Evolutionary conservation across 2,888 invertebrate genomes (phyloP), one percentile per base, ranked within the genome.

Genomic region (Chrysomela aeneicollis): DNA sequence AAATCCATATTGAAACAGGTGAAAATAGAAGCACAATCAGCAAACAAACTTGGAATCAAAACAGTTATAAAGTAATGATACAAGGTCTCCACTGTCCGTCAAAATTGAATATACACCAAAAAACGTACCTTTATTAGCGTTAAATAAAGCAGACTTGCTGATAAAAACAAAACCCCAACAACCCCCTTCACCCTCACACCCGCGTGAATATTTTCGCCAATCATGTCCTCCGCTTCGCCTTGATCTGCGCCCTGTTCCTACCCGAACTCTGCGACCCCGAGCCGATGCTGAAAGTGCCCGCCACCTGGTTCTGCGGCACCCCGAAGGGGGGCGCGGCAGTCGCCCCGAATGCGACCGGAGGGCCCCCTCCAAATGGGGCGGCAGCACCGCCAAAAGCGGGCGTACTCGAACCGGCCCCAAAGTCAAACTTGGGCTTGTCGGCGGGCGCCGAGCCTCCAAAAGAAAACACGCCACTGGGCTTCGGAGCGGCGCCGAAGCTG

Each of bases 241-340:
- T 81, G 42, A 78, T 74, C 35, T 74, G 74, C 4, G 80, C 74
- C 57, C 85, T 77, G 47, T 81, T 74, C 65, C 82, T 79, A n/a
- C 82, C 79, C n/a, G 81, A 79, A 75, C 82, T 6, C 79, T 82
- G 63, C 8, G 75, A 63, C 12, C 84, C 84, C 1, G 82, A 79
- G 10, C 85, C 85, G 64, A 85, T 85, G 71, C 81, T 85, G 69
- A 85, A 85, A 82, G 84, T 85, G 53, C 81, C 76, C 1, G 62
- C 47, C 10, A 22, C 37, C 17, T n/a, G 53, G 10, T 15, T 61
- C 46, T 51, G 59, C 59, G 37, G 65, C 68, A 51, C 15, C 9
- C 57, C 46, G 19, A 46, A 57, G 12, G 49, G 9, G 18, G 37
- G 26, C 6, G 57, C 52, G 0, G 50, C 32, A 51, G 70, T 61